Evolutionary conservation across 2,797 vertebrate species (phyloP).

Genomic region (Morelia viridis): DNA sequence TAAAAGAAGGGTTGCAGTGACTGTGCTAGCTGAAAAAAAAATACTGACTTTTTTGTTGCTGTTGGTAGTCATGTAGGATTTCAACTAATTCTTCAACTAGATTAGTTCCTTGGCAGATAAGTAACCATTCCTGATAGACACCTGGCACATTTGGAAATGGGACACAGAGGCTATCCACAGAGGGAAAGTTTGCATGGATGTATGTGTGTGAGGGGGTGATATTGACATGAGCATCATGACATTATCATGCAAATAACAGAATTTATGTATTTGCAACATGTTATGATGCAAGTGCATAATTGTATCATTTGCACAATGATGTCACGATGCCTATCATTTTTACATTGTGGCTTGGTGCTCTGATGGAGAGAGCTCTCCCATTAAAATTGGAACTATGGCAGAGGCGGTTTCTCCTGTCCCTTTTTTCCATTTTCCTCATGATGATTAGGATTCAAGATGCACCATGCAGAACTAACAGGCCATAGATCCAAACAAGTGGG

Average conservation of each 20-base stretch:
- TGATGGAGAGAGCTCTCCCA: background rate
- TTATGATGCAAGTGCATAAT: background rate
- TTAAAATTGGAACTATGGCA: background rate
- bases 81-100: background rate
- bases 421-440: background rate
- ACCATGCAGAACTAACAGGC: background rate
- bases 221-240: background rate
- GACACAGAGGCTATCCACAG: background rate
- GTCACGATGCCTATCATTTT: background rate
- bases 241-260: background rate
- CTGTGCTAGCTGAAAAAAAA: background rate
- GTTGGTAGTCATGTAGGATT: background rate
- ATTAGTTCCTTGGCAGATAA: background rate
- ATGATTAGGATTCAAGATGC: background rate
- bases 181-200: background rate
- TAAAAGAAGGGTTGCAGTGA: background rate
- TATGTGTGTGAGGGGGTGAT: background rate
- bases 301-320: background rate
- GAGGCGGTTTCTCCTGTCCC: background rate
- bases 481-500: background rate
- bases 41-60: background rate
- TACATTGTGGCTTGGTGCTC: background rate
- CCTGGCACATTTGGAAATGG: background rate
- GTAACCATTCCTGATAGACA: background rate
- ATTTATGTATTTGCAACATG: background rate